These are phyloP conservation scores for Epistrophe eligans DNA, from an alignment of 2,888 invertebrate genomes.

Conservation along the genomic window DNA sequence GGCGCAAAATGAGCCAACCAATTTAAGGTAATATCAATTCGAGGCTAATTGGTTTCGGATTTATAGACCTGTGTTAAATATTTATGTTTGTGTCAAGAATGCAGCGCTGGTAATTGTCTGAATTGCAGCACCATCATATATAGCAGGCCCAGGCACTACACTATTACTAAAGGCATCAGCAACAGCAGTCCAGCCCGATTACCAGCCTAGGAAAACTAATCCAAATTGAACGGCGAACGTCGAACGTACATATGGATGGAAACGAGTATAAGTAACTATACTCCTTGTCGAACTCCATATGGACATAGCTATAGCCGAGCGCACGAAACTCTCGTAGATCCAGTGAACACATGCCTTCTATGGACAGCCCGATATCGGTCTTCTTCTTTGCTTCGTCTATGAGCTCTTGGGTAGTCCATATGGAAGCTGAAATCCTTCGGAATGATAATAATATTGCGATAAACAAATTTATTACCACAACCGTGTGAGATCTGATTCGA, in stretches of 20 bases:
- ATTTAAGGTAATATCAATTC: conserved; percentile 76
- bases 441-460: conserved; percentile 75
- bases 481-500: conserved; percentile 74
- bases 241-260: conserved; percentile 31
- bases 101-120: conserved; percentile 76
- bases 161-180: conserved; percentile 46
- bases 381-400: conserved; percentile 44
- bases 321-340: conserved; percentile 74
- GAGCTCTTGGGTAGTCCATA: conserved; percentile 56
- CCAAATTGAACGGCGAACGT: conserved; percentile 73
- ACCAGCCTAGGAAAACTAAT: conserved; percentile 61
- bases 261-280: conserved; percentile 7
- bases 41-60: conserved; percentile 76
- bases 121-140: conserved; percentile 72
- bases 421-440: conserved; percentile 76
- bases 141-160: conserved; percentile 26
- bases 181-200: conserved; percentile 73
- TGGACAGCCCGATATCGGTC: conserved; percentile 69
- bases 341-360: conserved; percentile 73
- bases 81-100: conserved; percentile 76
- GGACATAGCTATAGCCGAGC: conserved; percentile 50
- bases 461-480: conserved; percentile 75
- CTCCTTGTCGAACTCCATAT: conserved; percentile 63
- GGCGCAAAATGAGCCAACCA: conserved; percentile 75
- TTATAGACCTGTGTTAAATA: conserved; percentile 76